A percentile compares a stretch with the other conserved stretches of the same genome.
Evolutionary conservation across 2,113 vertebrate species (phyloP).

Genomic region (Phodopus roborovskii): DNA sequence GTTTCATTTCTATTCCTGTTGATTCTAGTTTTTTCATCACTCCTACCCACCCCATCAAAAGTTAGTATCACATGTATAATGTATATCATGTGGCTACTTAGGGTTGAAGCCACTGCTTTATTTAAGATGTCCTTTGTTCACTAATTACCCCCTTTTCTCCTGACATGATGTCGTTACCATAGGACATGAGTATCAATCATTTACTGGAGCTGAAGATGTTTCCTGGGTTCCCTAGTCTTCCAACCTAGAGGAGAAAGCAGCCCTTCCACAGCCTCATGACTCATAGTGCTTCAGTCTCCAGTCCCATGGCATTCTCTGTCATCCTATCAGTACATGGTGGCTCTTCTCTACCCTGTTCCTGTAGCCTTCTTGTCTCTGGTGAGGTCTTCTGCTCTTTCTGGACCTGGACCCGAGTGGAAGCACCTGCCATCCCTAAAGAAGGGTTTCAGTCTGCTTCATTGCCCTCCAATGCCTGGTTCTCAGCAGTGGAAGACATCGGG

Average conservation of each 20-base stretch:
- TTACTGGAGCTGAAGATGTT: not conserved
- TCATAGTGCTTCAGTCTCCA: accelerated
- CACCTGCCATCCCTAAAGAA: not conserved
- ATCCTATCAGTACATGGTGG: accelerated
- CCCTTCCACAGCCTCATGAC: accelerated
- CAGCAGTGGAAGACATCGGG: not conserved
- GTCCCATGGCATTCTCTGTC: accelerated
- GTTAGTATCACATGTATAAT: not conserved
- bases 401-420: not conserved
- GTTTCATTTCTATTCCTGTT: not conserved
- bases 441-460: not conserved
- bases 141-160: not conserved
- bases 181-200: accelerated
- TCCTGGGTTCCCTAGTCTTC: not conserved
- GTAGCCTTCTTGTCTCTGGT: not conserved
- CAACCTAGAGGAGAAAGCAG: not conserved
- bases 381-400: not conserved
- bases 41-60: not conserved
- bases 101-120: not conserved
- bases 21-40: not conserved
- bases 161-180: accelerated
- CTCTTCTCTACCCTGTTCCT: not conserved
- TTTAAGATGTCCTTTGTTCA: not conserved
- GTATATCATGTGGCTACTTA: not conserved
- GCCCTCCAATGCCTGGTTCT: not conserved